Conservation (phyloP, 1,140 invertebrate species). For the Drosophila ohnishii region DNA sequence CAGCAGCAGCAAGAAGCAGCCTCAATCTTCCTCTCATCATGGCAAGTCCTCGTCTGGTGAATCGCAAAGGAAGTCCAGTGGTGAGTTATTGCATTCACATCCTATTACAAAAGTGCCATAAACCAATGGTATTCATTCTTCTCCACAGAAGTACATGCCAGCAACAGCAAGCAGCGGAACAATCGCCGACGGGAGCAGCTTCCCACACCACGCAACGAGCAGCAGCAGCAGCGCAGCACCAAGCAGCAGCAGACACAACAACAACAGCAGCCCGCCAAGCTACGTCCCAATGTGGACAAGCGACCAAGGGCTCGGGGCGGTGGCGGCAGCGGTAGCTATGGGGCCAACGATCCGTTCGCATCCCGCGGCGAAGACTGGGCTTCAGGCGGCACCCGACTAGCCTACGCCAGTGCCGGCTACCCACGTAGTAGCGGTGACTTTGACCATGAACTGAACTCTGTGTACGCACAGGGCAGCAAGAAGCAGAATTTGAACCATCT, state of each 20-base stretch:
- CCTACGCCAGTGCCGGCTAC: constrained; percentile 47
- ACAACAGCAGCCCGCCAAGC: constrained; percentile 58
- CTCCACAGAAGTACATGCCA: constrained; percentile 66
- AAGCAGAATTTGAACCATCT: constrained; percentile 96
- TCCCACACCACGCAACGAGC: constrained; percentile 67
- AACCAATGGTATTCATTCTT: not conserved
- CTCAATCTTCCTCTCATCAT: constrained; percentile 64
- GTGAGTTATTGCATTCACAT: constrained; percentile 27
- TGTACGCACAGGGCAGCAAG: constrained; percentile 92
- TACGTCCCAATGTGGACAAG: constrained; percentile 80
- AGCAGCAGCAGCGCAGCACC: constrained; percentile 32
- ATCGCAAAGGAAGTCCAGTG: constrained; percentile 70
- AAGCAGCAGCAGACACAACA: constrained; percentile 57
- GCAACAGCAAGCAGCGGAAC: constrained; percentile 61
- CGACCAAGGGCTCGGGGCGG: constrained; percentile 65
- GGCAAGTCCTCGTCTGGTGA: constrained; percentile 68
- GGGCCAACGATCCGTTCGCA: constrained; percentile 38
- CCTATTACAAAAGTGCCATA: not conserved
- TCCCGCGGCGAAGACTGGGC: constrained; percentile 46
- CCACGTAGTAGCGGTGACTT: constrained; percentile 62
- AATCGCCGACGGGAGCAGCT: constrained; percentile 74
- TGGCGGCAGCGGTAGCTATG: constrained; percentile 17
- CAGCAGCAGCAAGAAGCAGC: constrained; percentile 66
- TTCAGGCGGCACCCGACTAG: constrained; percentile 73
- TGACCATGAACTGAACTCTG: constrained; percentile 91